These are phyloP conservation scores for Pristiophorus japonicus DNA, from an alignment of 2,113 vertebrate genomes.

Conservation along the genomic window DNA sequence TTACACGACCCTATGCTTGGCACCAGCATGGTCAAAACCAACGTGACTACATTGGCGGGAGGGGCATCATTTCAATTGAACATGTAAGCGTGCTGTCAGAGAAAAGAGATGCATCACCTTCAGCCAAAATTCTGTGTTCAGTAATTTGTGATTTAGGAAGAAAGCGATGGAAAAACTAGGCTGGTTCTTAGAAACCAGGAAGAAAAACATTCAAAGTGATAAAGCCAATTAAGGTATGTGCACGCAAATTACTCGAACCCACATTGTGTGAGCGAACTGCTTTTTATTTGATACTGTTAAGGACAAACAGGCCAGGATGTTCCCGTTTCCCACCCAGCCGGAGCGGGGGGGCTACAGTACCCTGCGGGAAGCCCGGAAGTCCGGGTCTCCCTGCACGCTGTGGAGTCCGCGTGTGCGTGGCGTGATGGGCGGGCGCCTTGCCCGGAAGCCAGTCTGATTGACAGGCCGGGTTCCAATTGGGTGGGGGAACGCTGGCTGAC, in stretches of 20 bases:
- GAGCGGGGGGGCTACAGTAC: no score
- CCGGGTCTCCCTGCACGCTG: no score
- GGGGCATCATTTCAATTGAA: background rate
- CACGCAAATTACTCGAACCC: background rate
- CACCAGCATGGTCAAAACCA: background rate
- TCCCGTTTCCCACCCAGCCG: no score
- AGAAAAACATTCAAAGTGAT: background rate
- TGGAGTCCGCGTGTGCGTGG: no score
- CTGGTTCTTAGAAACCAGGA: background rate
- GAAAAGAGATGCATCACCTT: background rate
- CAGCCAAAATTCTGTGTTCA: background rate
- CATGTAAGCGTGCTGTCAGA: background rate
- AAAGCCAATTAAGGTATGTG: background rate
- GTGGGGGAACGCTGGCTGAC: no score
- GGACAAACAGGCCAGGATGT: background rate
- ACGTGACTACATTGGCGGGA: background rate
- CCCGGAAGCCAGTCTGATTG: no score
- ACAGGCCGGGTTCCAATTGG: no score
- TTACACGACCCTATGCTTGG: background rate
- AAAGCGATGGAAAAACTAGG: background rate
- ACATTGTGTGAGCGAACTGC: background rate
- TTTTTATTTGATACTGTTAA: no score
- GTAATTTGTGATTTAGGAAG: background rate
- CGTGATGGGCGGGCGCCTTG: no score
- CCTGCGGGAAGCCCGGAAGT: no score